Percentiles rank a stretch among this genome's conserved stretches.
Conservation (phyloP, 1,140 invertebrate species). For the Euura lappo region DNA sequence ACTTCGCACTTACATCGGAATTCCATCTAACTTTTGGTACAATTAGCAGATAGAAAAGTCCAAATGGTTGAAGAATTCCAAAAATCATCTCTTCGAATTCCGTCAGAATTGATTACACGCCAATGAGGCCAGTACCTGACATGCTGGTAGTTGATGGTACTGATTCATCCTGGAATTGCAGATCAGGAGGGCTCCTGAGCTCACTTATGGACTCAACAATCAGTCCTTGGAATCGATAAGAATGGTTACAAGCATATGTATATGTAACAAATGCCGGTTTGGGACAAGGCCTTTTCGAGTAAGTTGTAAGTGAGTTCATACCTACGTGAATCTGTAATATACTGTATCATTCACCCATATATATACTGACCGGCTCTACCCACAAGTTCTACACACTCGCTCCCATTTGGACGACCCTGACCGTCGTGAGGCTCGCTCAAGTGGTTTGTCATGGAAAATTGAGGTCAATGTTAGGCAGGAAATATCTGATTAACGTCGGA, state of each 20-base stretch:
- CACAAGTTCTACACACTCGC: constrained; percentile 15
- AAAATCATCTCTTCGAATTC: too few relatives aligned
- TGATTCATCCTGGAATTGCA: too few relatives aligned
- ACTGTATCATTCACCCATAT: background rate
- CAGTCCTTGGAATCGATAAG: background rate
- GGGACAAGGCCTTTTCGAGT: background rate
- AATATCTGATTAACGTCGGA: constrained; percentile 29
- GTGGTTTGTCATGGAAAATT: constrained; percentile 31
- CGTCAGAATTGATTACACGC: too few relatives aligned
- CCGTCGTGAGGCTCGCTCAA: constrained; percentile 10
- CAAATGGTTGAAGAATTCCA: too few relatives aligned
- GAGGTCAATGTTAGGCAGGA: constrained; percentile 35
- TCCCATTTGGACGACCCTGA: constrained; percentile 19
- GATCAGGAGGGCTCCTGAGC: too few relatives aligned
- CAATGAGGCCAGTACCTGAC: too few relatives aligned
- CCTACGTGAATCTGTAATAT: background rate
- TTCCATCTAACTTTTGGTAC: too few relatives aligned
- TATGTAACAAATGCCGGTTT: background rate
- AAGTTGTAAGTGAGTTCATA: background rate
- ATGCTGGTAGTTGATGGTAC: too few relatives aligned
- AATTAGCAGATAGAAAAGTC: too few relatives aligned
- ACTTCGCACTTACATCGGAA: too few relatives aligned
- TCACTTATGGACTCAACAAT: too few relatives aligned
- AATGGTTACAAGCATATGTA: background rate
- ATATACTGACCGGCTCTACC: background rate